phyloP scores from a whole-genome alignment of 2,113 vertebrate genomes.

The Chinchilla lanigera region DNA sequence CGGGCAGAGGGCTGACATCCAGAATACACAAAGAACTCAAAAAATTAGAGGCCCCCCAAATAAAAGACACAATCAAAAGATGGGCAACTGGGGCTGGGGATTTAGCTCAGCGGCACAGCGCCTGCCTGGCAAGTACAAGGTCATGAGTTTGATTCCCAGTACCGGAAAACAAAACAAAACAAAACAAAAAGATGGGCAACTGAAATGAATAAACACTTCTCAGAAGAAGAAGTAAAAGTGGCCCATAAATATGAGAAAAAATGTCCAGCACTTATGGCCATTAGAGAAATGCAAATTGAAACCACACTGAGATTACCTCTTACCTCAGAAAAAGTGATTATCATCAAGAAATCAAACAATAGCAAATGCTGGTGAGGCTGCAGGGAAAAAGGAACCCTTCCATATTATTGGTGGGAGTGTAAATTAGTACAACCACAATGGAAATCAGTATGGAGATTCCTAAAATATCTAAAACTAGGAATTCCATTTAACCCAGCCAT shows the following conservation, averaged over 20 bases:
- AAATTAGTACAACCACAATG: not conserved
- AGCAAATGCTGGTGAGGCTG: not conserved
- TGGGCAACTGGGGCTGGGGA: not conserved
- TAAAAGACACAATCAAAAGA: not conserved
- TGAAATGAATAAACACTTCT: not conserved
- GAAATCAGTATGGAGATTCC: not conserved
- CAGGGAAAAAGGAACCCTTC: not conserved
- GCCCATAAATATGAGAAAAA: not conserved
- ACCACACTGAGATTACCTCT: not conserved
- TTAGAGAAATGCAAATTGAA: not conserved
- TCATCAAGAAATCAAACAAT: not conserved
- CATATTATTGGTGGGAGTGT: not conserved
- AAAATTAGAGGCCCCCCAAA: not conserved
- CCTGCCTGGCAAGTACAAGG: too few species aligned
- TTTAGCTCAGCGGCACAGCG: too few species aligned
- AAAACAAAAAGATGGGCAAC: not conserved
- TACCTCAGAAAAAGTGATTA: not conserved
- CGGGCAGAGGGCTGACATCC: not conserved
- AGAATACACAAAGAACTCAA: not conserved
- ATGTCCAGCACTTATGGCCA: not conserved
- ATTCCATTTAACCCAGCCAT: too few species aligned
- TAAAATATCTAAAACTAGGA: not conserved
- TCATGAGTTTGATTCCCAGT: too few species aligned
- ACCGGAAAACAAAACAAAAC: too few species aligned
- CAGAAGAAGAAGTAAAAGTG: not conserved